Percentiles rank a stretch among this genome's conserved stretches.
These are phyloP conservation scores for Marisa cornuarietis DNA, from an alignment of 1,140 invertebrate genomes.

Conservation along the genomic window DNA sequence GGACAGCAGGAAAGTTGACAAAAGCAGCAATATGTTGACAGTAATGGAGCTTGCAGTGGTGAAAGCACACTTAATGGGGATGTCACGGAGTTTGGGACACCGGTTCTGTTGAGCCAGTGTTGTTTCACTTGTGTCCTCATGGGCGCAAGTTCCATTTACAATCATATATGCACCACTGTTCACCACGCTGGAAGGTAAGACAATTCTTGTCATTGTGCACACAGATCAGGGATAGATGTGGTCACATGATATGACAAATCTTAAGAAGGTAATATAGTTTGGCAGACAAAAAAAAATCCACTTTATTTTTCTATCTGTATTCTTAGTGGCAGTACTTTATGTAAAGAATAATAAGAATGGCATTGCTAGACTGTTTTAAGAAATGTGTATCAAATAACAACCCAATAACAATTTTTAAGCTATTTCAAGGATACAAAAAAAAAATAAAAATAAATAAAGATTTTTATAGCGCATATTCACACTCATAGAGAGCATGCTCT, in stretches of 20 bases:
- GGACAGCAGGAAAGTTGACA: neutral
- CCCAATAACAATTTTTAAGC: too few relatives aligned
- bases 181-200: conserved; percentile 60
- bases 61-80: conserved; percentile 51
- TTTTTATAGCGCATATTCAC: too few relatives aligned
- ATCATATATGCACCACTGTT: conserved; percentile 67
- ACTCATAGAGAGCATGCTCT: too few relatives aligned
- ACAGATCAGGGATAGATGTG: too few relatives aligned
- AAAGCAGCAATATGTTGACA: neutral
- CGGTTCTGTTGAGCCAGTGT: conserved; percentile 59
- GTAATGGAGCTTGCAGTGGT: conserved; percentile 8
- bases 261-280: neutral
- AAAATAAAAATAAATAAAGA: too few relatives aligned
- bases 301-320: neutral
- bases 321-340: too few relatives aligned
- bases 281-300: neutral
- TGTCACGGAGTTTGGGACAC: conserved; percentile 60
- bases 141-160: conserved; percentile 67
- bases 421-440: too few relatives aligned
- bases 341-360: too few relatives aligned
- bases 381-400: too few relatives aligned
- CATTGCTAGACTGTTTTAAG: too few relatives aligned
- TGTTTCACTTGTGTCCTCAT: conserved; percentile 54
- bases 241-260: neutral
- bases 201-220: neutral